These are phyloP conservation scores for Liodrosophila aerea DNA, from an alignment of 2,888 invertebrate species.

Conservation along the genomic window DNA sequence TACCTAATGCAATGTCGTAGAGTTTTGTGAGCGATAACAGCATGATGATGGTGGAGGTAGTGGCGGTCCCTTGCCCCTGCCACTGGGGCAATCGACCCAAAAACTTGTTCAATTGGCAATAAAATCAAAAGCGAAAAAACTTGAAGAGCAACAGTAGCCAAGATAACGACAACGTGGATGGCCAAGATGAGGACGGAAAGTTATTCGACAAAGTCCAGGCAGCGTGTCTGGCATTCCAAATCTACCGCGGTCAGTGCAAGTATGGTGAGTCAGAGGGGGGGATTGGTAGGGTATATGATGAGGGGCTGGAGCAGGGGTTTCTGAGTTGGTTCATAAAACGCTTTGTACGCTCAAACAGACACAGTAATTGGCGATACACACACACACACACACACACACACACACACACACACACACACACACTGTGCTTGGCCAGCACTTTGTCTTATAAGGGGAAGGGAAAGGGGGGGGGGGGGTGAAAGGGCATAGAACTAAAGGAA, in stretches of 20 bases:
- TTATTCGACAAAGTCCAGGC: slow-evolving; percentile 72
- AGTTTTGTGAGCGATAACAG: slow-evolving; percentile 37
- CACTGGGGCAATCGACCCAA: slow-evolving; percentile 56
- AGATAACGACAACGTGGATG: slow-evolving; percentile 28
- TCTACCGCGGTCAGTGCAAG: slow-evolving; percentile 28
- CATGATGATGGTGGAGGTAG: not conserved
- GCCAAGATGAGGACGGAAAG: slow-evolving; percentile 23
- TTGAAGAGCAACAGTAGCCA: slow-evolving; percentile 55
- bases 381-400: slow-evolving; percentile 22
- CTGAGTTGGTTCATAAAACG: slow-evolving; percentile 76
- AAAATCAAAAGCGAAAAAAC: slow-evolving; percentile 74
- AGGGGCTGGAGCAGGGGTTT: too few relatives aligned
- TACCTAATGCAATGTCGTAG: slow-evolving; percentile 45
- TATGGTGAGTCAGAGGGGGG: not conserved
- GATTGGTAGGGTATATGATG: slow-evolving; percentile 18
- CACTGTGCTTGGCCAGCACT: slow-evolving; percentile 51
- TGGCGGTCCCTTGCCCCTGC: not conserved
- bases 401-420: slow-evolving; percentile 15
- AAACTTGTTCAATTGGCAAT: slow-evolving; percentile 78
- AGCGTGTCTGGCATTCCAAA: slow-evolving; percentile 72
- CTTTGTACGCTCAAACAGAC: slow-evolving; percentile 79
- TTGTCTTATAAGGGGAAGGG: slow-evolving; percentile 41
- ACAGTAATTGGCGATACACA: slow-evolving; percentile 77
- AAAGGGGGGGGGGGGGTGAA: slow-evolving; percentile 4
- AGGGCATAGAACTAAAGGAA: slow-evolving; percentile 6